Percentiles rank a stretch among this genome's conserved stretches.
phyloP scores from a whole-genome alignment of 2,113 vertebrate species.

The Callospermophilus lateralis region DNA sequence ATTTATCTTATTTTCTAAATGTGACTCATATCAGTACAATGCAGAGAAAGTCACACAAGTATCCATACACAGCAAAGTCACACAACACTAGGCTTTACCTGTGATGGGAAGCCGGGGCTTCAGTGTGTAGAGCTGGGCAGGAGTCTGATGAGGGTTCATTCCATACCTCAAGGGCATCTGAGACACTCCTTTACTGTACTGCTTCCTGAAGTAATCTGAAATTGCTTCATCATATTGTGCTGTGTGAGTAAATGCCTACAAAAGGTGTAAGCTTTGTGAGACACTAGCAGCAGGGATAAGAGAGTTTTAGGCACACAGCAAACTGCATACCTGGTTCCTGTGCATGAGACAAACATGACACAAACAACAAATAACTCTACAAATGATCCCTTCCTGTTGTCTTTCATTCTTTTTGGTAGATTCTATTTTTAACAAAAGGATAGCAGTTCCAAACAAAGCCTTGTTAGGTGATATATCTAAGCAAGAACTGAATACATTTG shows the following conservation, averaged over 20 bases:
- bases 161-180: conserved; percentile 96
- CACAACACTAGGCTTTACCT: conserved; percentile 85
- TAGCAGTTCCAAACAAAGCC: not conserved
- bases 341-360: not conserved
- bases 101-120: conserved; percentile 91
- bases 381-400: not conserved
- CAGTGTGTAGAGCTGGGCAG: conserved; percentile 95
- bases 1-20: not conserved
- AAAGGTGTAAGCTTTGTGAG: not conserved
- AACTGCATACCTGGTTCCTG: not conserved
- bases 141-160: conserved; percentile 98
- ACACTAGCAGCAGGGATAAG: not conserved
- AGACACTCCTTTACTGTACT: conserved; percentile 94
- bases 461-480: rapidly evolving
- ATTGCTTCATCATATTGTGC: conserved; percentile 97
- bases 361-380: not conserved
- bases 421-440: not conserved
- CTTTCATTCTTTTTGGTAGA: not conserved
- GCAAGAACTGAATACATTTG: rapidly evolving
- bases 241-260: conserved; percentile 97
- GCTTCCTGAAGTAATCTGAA: conserved; percentile 95
- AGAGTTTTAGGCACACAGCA: not conserved
- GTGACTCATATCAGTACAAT: not conserved
- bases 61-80: not conserved
- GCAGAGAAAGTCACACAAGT: not conserved